Conservation (phyloP, 2,113 vertebrate genomes). For the Gobiocypris rarus region DNA sequence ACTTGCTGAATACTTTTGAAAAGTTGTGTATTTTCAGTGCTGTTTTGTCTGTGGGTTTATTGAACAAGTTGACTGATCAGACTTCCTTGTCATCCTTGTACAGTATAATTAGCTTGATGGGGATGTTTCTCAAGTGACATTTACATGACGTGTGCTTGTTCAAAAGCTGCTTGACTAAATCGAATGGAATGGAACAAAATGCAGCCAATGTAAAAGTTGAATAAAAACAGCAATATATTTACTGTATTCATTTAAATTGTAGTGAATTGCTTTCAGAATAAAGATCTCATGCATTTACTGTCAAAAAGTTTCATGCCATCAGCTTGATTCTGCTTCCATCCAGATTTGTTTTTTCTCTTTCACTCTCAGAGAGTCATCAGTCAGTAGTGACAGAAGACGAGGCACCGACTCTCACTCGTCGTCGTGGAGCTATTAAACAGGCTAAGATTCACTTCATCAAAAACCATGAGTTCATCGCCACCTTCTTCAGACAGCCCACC, state of each 20-base stretch:
- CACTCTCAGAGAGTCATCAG: constrained; percentile 9
- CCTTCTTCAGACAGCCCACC: constrained; percentile 94
- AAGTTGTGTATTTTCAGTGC: background rate
- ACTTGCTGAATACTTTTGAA: background rate
- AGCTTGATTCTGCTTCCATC: background rate
- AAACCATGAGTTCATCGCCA: constrained; percentile 94
- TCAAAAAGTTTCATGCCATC: background rate
- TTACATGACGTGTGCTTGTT: background rate
- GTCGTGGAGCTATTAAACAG: constrained; percentile 95
- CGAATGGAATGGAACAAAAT: background rate
- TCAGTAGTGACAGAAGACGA: constrained; percentile 76
- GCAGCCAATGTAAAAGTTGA: background rate
- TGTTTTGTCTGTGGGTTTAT: background rate
- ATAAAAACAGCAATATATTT: background rate
- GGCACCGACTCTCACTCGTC: constrained; percentile 84
- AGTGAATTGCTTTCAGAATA: background rate
- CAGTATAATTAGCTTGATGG: background rate
- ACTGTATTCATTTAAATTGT: background rate
- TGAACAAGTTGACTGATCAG: background rate
- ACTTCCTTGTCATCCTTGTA: background rate
- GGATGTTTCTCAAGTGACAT: background rate
- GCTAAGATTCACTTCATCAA: constrained; percentile 94
- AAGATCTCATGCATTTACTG: background rate
- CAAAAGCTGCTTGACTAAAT: background rate
- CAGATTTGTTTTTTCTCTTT: constrained; percentile 26